Base-by-base conservation (phyloP, 2,797 vertebrate genomes). In the Synaphobranchus kaupii region DNA sequence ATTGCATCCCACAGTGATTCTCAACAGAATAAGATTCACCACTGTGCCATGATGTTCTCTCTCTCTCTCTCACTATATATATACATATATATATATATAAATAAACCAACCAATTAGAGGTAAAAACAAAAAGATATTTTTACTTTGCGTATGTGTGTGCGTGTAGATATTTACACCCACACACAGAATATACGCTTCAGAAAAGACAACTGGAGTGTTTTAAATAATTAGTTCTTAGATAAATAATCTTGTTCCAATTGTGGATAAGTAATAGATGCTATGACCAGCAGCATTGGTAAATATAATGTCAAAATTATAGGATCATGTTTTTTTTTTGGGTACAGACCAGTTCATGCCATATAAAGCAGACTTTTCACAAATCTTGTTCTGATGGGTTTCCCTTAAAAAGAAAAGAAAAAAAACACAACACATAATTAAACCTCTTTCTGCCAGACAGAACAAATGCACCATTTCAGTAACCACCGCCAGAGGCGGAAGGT, bases 351-450 rank as follows among this genome's bases (percentile, higher is more conserved):
- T 94, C 91, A 92, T 94, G 94, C 90, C 96, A 94, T 92, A 95
- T 90, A 92, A 95, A 96, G 92, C 94, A 96, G n/a, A n/a, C 94
- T 96, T 95, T 93, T 94, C 93, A 94, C 91, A 94, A 92, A 88
- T 94, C 90, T 92, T 63, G 83, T 47, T 93, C 90, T 88, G 93
- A 95, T 96, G 94, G 93, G 94, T 95, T 95, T 94, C 91, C 96
- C 94, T 97, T 96, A 92, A 89, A 94, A 91, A 92, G n/a, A n/a
- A 48, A 76, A 93, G 5, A 92, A 76, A 95, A 91, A 89, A 92
- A 90, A 93, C 91, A 92, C 91, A 89, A 88, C 91, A 91, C 81
- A 90, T 92, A 86, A 91, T 86, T 39, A 39, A 39, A 89, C 91
- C 93, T 93, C 94, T 93, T 93, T 92, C 92, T 92, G 90, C 89